Evolutionary conservation across 2,113 vertebrate genomes (phyloP).

Genomic region (Lepidothrix coronata): DNA sequence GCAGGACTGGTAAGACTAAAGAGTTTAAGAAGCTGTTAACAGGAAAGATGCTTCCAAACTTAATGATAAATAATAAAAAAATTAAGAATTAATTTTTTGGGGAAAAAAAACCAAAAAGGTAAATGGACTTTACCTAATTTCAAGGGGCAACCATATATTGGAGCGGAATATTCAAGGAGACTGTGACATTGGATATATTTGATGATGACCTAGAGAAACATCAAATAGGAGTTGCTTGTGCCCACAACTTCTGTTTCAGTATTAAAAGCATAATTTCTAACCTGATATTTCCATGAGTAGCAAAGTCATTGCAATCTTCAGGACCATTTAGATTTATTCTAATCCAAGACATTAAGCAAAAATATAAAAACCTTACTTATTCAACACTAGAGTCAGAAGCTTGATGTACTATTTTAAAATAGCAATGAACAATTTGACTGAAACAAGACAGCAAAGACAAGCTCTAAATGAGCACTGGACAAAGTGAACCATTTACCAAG

Average conservation of each 20-base stretch:
- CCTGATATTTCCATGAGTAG: background rate
- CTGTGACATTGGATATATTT: background rate
- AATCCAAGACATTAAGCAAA: background rate
- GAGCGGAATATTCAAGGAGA: background rate
- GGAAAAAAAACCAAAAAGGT: background rate
- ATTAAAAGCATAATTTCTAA: background rate
- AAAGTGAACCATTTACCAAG: rapidly evolving
- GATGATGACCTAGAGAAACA: background rate
- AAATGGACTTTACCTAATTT: background rate
- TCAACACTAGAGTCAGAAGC: background rate
- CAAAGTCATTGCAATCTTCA: background rate
- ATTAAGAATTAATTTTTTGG: background rate
- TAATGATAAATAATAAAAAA: background rate
- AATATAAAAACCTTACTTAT: background rate
- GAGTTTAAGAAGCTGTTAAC: background rate
- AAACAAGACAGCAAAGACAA: background rate
- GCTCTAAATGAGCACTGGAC: background rate
- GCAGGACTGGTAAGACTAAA: background rate
- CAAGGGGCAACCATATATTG: background rate
- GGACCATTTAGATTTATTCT: background rate
- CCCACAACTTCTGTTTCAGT: background rate
- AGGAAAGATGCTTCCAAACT: background rate
- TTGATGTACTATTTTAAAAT: background rate
- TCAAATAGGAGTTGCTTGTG: background rate
- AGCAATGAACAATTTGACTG: background rate